A percentile compares a stretch with the other conserved stretches of the same genome.
Conservation (phyloP, 2,888 invertebrate species). For the Catocala sponsa region DNA sequence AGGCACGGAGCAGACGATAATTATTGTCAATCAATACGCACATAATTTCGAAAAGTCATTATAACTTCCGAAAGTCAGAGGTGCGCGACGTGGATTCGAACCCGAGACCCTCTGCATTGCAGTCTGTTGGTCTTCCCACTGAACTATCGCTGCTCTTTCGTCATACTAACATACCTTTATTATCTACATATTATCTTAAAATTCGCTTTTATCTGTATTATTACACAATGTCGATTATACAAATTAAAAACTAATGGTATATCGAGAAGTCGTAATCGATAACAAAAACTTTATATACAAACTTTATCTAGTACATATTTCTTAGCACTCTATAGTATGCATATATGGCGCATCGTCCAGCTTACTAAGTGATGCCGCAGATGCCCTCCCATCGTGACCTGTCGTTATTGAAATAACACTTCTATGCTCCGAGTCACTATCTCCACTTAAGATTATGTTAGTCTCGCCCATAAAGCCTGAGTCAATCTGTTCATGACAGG, state of each 20-base stretch:
- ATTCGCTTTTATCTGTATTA: neutral
- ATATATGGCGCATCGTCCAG: conserved; percentile 74
- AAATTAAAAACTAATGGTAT: conserved; percentile 5
- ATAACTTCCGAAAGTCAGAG: too few species aligned
- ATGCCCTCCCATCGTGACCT: conserved; percentile 73
- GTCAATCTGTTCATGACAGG: conserved; percentile 77
- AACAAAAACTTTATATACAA: conserved; percentile 38
- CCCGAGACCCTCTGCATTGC: too few species aligned
- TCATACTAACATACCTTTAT: neutral
- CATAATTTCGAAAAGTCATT: too few species aligned
- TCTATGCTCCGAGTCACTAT: conserved; percentile 83
- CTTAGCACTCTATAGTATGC: conserved; percentile 78
- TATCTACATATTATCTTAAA: conserved; percentile 10
- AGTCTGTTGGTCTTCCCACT: too few species aligned
- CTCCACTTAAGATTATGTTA: conserved; percentile 82
- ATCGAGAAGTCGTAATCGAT: neutral
- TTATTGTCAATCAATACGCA: too few species aligned
- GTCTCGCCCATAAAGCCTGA: conserved; percentile 83
- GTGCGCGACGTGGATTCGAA: too few species aligned
- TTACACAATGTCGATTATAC: neutral
- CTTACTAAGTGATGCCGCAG: conserved; percentile 71
- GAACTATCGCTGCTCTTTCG: too few species aligned
- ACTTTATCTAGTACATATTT: conserved; percentile 5
- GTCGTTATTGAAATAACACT: conserved; percentile 84
- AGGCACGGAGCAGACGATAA: too few species aligned